Percentiles rank a stretch among this genome's conserved stretches.
phyloP scores from a whole-genome alignment of 2,888 invertebrate genomes.

The Pseudococcus jackbeardsleyi region DNA sequence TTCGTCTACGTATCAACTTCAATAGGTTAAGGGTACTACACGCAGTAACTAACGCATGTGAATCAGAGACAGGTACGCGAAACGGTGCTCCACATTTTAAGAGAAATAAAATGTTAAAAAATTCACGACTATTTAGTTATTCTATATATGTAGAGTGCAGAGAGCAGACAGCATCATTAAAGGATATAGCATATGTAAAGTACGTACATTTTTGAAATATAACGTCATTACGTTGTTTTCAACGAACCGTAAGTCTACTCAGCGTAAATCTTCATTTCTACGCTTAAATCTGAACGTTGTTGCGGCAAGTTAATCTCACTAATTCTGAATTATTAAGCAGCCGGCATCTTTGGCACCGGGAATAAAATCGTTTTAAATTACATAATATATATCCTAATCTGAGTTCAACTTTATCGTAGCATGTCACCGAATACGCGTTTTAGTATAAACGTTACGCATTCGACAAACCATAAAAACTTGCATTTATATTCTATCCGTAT shows the following conservation, averaged over 20 bases:
- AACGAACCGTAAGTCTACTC: slow-evolving; percentile 23
- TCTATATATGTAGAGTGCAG: neutral
- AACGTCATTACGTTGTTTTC: slow-evolving; percentile 42
- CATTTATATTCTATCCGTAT: slow-evolving; percentile 25
- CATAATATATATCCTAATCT: slow-evolving; percentile 43
- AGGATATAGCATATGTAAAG: neutral
- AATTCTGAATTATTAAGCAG: slow-evolving; percentile 51
- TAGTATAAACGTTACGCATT: neutral
- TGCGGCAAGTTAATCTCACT: slow-evolving; percentile 40
- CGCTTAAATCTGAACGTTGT: slow-evolving; percentile 22
- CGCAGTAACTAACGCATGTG: too few relatives aligned
- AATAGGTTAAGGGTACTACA: too few relatives aligned
- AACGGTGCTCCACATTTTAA: neutral
- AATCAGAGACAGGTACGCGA: too few relatives aligned
- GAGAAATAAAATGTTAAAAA: neutral
- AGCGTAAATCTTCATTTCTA: slow-evolving; percentile 32
- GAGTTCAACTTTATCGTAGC: slow-evolving; percentile 13
- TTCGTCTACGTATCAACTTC: too few relatives aligned
- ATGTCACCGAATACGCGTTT: neutral
- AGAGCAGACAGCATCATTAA: neutral
- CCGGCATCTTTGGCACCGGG: slow-evolving; percentile 29
- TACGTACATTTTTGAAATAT: slow-evolving; percentile 25
- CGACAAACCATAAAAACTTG: neutral
- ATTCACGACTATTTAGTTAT: slow-evolving; percentile 13
- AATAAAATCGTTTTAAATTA: slow-evolving; percentile 43